Evolutionary conservation across 2,797 vertebrate species (phyloP).

Genomic region (Yasuhikotakia modesta): DNA sequence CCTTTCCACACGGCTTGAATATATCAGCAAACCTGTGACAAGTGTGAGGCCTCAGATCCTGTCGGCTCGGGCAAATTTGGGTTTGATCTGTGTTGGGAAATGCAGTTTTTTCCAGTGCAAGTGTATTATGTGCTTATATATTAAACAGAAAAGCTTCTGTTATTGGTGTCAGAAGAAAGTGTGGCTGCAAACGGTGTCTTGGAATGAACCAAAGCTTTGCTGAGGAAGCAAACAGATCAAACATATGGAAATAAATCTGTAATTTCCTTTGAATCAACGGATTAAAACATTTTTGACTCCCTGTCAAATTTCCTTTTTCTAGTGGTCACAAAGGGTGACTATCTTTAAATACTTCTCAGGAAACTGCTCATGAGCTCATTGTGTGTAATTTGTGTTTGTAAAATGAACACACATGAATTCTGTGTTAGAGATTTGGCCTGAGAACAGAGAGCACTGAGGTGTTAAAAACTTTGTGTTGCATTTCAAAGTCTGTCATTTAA

Average conservation of each 20-base stretch:
- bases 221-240: neutral
- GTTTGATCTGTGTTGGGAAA: neutral
- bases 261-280: conserved; percentile 11
- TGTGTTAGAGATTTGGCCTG: no score
- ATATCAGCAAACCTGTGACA: conserved; percentile 57
- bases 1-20: conserved; percentile 52
- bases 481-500: neutral
- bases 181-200: neutral
- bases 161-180: conserved; percentile 7
- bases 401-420: no score
- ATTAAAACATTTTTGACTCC: neutral
- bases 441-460: no score
- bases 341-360: conserved; percentile 7
- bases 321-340: conserved; percentile 15
- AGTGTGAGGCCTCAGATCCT: conserved; percentile 34
- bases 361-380: conserved; percentile 10
- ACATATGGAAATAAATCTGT: neutral
- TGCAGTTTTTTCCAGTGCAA: neutral
- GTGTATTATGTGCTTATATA: neutral
- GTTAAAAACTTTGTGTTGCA: no score
- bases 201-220: conserved; percentile 16
- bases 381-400: neutral
- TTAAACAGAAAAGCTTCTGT: neutral
- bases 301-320: neutral
- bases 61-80: conserved; percentile 24